Base-by-base conservation (phyloP, 92 coral and sea anemone genomes). In the Epizoanthus illoricatus region DNA sequence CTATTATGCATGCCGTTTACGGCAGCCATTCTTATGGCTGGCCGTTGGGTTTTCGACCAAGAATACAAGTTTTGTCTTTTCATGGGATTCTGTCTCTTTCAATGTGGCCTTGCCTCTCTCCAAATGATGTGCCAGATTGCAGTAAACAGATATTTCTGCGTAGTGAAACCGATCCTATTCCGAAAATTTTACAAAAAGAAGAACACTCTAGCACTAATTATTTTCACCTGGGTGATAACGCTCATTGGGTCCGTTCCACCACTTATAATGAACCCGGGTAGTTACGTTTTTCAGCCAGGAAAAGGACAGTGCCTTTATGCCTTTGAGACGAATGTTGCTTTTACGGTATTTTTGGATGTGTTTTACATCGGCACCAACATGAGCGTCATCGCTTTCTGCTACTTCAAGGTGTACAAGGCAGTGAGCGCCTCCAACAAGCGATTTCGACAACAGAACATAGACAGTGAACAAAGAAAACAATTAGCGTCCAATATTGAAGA, bases 51-150 rank as follows among this genome's bases (percentile, higher is more conserved):
- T 15, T 69, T 40, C 55, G 74, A 69, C 24, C 36, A 28, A 28
- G 36, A 28, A 28, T 2, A 28, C 36, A 28, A 28, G 36, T 28
- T 28, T 2, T 28, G 36, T 28, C 36, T 28, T 28, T 28, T 28
- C 36, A 28, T 28, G 2, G 36, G 36, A 28, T 28, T 28, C 59
- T 40, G 54, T 19, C 43, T 75, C 19, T 75, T 75, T n/a, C 81
- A 75, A 11, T 75, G 81, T 33, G 81, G 66, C 0, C 59, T 75
- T 24, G 59, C 81, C 2, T 75, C 69, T 23, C 43, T 75, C 39
- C 81, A 75, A 39, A 75, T 75, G 81, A 33, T 75, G 63, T 75
- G 81, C 16, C 81, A 75, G 61, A 75, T 75, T 54, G 81, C 81
- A 13, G 81, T 75, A 33, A 75, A 75, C 43, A 67, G 81, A 16